Evolutionary conservation across 2,888 invertebrate genomes (phyloP), one percentile per base, ranked within the genome.

Genomic region (Kuschelorhynchus macadamiae): DNA sequence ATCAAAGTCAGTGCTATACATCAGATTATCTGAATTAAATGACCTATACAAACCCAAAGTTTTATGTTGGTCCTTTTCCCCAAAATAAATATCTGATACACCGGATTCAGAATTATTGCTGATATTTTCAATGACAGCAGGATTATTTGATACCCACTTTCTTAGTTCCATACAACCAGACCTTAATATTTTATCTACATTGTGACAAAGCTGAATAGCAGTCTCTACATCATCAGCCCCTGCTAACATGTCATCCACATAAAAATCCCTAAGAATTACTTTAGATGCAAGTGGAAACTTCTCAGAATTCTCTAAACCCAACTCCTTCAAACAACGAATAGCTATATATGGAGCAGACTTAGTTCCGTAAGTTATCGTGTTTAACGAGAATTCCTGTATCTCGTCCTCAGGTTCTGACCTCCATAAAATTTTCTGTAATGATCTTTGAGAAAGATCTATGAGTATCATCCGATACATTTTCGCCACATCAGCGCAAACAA

Each of bases 361-460:
- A 12, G 42, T 47, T 17, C 67, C 61, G 30, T 61, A 67, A 14
- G 67, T 61, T 2, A 60, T 60, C 1, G 55, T 59, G 39, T 60
- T 60, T 9, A 66, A 17, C 16, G 12, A 33, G 17, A 41, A 60
- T 1, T 14, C 20, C 18, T 30, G 18, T 11, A 59, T 9, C 20
- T 59, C 41, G 12, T 52, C 25, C 42, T 16, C 21, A 36, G 60
- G 39, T 18, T 50, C 11, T 2, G n/a, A 5, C 11, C 62, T 32
- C 67, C 59, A 68, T 4, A 57, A 25, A 4, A 63, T 62, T 33
- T 47, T 56, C 25, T 68, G 59, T 0, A 68, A 25, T 20, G 12
- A 20, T 9, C 60, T 8, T 7, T 68, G 63, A 46, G 14, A 14
- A 0, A 11, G 18, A 7, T 57, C 44, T 11, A 67, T 30, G 17